Evolutionary conservation across 2,888 invertebrate species (phyloP).

Genomic region (Cordilura impudica): DNA sequence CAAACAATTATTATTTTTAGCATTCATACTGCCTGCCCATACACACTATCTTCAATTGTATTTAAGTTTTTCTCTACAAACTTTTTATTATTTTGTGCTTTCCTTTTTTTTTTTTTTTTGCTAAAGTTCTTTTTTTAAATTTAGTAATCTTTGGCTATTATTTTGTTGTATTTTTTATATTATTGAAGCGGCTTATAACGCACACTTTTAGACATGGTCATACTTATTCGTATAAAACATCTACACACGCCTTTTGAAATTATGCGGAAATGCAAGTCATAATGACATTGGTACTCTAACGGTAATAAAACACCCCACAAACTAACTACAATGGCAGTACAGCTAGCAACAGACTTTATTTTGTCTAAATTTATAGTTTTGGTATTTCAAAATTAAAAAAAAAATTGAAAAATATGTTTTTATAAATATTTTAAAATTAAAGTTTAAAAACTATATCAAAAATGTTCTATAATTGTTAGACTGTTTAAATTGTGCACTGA

Average conservation of each 20-base stretch:
- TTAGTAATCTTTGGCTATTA: background rate
- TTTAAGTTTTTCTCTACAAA: slow-evolving; percentile 35
- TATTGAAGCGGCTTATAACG: slow-evolving; percentile 35
- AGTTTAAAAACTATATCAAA: too few species aligned
- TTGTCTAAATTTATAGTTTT: too few species aligned
- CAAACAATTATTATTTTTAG: slow-evolving; percentile 63
- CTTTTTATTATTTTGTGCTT: slow-evolving; percentile 13
- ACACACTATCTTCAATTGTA: slow-evolving; percentile 22
- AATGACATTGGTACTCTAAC: slow-evolving; percentile 61
- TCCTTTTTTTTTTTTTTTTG: background rate
- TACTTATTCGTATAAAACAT: slow-evolving; percentile 28
- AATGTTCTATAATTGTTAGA: too few species aligned
- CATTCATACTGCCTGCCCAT: slow-evolving; percentile 59
- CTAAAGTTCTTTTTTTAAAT: slow-evolving; percentile 16
- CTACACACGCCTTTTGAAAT: slow-evolving; percentile 61
- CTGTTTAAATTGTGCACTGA: too few species aligned
- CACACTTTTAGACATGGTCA: background rate
- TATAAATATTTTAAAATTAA: too few species aligned
- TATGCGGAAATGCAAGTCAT: slow-evolving; percentile 62
- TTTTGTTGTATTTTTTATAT: slow-evolving; percentile 38
- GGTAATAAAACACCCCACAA: slow-evolving; percentile 60
- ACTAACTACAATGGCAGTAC: too few species aligned
- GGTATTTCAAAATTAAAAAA: too few species aligned
- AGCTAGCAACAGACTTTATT: too few species aligned
- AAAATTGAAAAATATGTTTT: too few species aligned